Evolutionary conservation across 2,888 invertebrate species (phyloP), one percentile per base, ranked within the genome.

Genomic region (Dorcus parallelipipedus): DNA sequence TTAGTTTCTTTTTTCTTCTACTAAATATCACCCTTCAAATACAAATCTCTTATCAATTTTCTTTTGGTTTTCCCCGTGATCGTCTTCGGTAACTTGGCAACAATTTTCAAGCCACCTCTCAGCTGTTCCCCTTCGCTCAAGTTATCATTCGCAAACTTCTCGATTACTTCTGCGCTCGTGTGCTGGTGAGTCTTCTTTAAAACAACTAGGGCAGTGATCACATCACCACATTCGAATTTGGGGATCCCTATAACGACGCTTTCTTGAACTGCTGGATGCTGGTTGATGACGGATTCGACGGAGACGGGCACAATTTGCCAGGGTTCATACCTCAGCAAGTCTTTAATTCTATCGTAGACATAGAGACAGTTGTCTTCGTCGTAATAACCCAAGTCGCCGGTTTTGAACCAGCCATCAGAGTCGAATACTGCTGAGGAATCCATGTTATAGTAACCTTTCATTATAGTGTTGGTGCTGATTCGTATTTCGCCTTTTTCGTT

Each of bases 401-500:
- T 66, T 62, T 65, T 68, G 10, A 73, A 49, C 52, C 64, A 74
- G 9, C 70, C 71, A 2, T 72, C 71, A 38, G 64, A 52, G 54
- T 73, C 73, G 39, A 63, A 64, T 33, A 40, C 58, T 9, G 54
- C 42, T 47, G 62, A 10, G 17, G 39, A 42, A 39, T 58, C 54
- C 9, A 26, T 10, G 42, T 64, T 63, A 45, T 64, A 60, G 52
- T 67, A 69, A 10, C 64, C 67, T 7, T 59, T 59, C 61, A 64
- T 62, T 39, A 60, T 33, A 17, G 42, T 60, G 7, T 59, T 54
- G 4, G 67, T 79, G 69, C 77, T 79, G 5, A 56, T 38, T 78
- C 81, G 81, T 20, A 83, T 67, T 62, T 82, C 82, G 23, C 82
- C 82, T 1, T 73, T 71, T 2, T 73, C 63, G 58, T 81, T 78